phyloP scores from a whole-genome alignment of 2,113 vertebrate species.

The Mobula birostris region DNA sequence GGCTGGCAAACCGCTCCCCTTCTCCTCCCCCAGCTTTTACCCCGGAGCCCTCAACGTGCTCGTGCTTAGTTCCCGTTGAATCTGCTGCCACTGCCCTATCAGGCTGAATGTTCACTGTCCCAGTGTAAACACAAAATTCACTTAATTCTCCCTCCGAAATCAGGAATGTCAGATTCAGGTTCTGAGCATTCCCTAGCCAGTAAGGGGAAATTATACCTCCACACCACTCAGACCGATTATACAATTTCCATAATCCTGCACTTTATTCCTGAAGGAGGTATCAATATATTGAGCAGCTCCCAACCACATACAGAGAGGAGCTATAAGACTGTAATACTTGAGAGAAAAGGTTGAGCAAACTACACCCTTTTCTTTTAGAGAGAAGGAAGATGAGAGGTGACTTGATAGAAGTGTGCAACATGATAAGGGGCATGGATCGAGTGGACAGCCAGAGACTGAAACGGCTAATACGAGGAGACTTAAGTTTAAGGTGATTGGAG shows the following conservation, averaged over 20 bases:
- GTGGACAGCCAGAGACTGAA: too few relatives aligned
- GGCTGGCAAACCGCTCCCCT: too few relatives aligned
- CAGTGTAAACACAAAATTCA: not conserved
- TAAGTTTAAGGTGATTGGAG: too few relatives aligned
- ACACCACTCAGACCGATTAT: not conserved
- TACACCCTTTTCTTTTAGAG: too few relatives aligned
- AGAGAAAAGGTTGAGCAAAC: too few relatives aligned
- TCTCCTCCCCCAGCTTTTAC: not conserved
- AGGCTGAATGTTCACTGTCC: not conserved
- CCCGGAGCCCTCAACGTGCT: not conserved
- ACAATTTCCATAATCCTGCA: not conserved
- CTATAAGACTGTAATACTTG: too few relatives aligned
- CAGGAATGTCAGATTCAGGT: not conserved
- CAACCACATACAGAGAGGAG: not conserved
- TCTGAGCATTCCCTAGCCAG: not conserved
- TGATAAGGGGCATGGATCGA: too few relatives aligned
- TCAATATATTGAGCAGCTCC: too few relatives aligned
- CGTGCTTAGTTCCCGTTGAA: not conserved
- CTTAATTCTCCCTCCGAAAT: not conserved
- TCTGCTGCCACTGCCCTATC: not conserved
- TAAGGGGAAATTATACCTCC: not conserved
- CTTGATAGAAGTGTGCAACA: too few relatives aligned
- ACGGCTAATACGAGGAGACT: too few relatives aligned
- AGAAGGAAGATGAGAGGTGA: too few relatives aligned
- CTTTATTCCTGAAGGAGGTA: not conserved